Percentiles rank a stretch among this genome's conserved stretches.
Evolutionary conservation across 2,888 invertebrate genomes (phyloP).

Genomic region (Lycaena phlaeas): DNA sequence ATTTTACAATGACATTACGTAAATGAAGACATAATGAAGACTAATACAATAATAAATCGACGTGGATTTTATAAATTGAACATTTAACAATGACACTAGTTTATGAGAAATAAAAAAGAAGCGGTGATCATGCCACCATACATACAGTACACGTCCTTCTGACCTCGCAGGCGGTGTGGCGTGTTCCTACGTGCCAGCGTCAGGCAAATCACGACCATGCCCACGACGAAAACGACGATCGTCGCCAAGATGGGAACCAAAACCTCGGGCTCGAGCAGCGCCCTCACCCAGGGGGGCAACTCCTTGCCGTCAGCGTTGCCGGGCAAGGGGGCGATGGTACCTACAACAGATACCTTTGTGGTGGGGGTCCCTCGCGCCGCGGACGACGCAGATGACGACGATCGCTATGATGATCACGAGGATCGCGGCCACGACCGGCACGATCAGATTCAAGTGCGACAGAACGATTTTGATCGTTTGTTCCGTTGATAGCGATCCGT

Average conservation of each 20-base stretch:
- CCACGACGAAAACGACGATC: conserved; percentile 90
- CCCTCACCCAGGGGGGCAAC: conserved; percentile 83
- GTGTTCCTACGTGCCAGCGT: conserved; percentile 88
- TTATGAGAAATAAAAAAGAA: conserved; percentile 2
- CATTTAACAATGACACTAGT: too few relatives aligned
- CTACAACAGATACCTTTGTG: conserved; percentile 84
- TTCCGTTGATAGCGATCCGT: conserved; percentile 81
- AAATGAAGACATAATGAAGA: too few relatives aligned
- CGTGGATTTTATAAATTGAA: too few relatives aligned
- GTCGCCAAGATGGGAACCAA: conserved; percentile 92
- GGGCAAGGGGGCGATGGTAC: conserved; percentile 86
- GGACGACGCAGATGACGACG: conserved; percentile 92
- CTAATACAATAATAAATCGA: too few relatives aligned
- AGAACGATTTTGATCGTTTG: conserved; percentile 90
- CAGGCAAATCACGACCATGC: conserved; percentile 91
- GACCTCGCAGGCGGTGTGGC: conserved; percentile 87
- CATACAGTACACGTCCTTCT: conserved; percentile 84
- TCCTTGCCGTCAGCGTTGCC: conserved; percentile 72
- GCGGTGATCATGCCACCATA: conserved; percentile 35
- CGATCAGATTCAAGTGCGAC: conserved; percentile 93
- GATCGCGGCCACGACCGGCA: conserved; percentile 92
- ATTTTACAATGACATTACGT: too few relatives aligned
- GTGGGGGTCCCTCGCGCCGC: conserved; percentile 86
- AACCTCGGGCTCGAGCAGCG: conserved; percentile 92
- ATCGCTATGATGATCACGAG: conserved; percentile 95